Conservation (phyloP, 2,888 invertebrate species). For the Netelia virgata region DNA sequence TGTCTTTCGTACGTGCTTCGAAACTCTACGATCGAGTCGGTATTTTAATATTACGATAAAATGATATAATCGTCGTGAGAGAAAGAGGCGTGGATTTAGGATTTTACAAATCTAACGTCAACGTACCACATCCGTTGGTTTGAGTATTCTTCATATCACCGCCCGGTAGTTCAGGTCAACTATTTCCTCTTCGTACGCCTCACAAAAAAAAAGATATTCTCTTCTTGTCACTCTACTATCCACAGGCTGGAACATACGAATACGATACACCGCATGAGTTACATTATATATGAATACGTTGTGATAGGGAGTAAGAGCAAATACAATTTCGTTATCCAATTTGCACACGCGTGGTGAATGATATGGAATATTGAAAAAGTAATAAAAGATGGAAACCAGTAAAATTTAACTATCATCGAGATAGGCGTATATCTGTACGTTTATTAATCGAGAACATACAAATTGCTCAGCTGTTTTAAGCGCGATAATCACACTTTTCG, state of each 20-base stretch:
- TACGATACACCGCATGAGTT: conserved; percentile 21
- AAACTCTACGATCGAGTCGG: no score
- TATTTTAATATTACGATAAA: background rate
- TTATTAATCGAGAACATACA: conserved; percentile 21
- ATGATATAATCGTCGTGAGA: background rate
- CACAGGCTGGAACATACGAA: conserved; percentile 75
- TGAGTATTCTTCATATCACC: conserved; percentile 82
- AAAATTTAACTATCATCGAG: background rate
- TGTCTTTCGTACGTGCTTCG: no score
- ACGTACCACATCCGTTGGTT: conserved; percentile 81
- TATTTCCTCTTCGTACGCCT: conserved; percentile 23
- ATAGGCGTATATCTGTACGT: background rate
- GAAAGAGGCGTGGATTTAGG: background rate
- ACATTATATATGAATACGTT: background rate
- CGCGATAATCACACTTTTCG: conserved; percentile 9
- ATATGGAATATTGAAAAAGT: background rate
- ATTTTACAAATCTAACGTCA: conserved; percentile 44
- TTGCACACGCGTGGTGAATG: background rate
- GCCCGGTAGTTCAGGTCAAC: conserved; percentile 69
- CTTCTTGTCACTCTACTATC: conserved; percentile 57
- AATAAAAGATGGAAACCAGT: background rate
- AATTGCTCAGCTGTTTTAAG: conserved; percentile 36
- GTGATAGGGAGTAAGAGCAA: background rate
- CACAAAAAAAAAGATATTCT: background rate
- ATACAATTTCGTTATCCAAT: background rate